Base-by-base conservation (phyloP, 2,888 invertebrate genomes). In the Tinea pellionella region DNA sequence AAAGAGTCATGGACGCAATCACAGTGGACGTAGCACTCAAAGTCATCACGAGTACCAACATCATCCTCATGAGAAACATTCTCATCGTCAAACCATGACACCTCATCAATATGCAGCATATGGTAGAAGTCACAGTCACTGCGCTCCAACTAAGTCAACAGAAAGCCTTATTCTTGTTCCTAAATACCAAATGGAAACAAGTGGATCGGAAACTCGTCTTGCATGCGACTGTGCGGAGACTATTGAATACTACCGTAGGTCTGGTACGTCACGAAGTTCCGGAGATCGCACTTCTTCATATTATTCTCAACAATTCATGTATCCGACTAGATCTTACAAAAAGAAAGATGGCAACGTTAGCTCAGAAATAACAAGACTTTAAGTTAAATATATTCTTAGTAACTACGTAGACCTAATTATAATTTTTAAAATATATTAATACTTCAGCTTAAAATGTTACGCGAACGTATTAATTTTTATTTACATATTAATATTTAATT, bases 141-240 rank as follows among this genome's bases (percentile, higher is more conserved):
- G 79, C 72, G 89, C 76, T 66, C 90, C 94, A 0, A 94, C 93
- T 0, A 95, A 95, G 73, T 95, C 95, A 0, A 94, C 94, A 0
- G 95, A 95, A 75, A 94, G 93, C 71, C 84, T 95, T 16, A 85
- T 93, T 16, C 89, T 93, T 51, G 89, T 91, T 15, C 89, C 92
- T 1, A 91, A 92, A 65, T 92, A 92, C 70, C 89, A 89, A 60
- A 62, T 84, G 59, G 90, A 90, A 63, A 77, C 89, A 63, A 89
- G 89, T 57, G 87, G 91, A 0, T 89, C 91, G 0, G 93, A 94
- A 68, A 91, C 91, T 1, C 91, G 92, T 68, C 73, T 92, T 6
- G 92, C 92, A 61, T 94, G 93, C 72, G 94, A 94, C 62, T 94
- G 93, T 69, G 83, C 90, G 12, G 93, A 87, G 55, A 67, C 78